phyloP scores from a whole-genome alignment of 2,113 vertebrate species.

The Camarhynchus parvulus region DNA sequence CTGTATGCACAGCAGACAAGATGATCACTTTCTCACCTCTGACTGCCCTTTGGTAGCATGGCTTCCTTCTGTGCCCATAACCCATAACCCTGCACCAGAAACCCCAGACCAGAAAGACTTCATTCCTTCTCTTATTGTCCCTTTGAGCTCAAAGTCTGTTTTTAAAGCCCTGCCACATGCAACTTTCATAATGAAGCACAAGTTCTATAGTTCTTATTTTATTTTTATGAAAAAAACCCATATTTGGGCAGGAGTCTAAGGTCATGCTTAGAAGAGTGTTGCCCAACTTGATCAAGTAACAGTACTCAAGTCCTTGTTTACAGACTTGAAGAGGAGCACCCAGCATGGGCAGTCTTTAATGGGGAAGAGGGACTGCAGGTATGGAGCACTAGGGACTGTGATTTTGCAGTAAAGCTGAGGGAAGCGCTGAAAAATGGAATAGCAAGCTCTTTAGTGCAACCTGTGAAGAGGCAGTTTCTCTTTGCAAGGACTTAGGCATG shows the following conservation, averaged over 20 bases:
- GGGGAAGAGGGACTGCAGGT: neutral
- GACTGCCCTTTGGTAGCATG: neutral
- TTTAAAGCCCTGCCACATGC: neutral
- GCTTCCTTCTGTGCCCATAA: neutral
- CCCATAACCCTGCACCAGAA: neutral
- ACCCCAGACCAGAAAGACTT: neutral
- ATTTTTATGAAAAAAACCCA: neutral
- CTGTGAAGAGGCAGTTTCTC: neutral
- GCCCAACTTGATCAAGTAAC: neutral
- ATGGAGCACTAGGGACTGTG: neutral
- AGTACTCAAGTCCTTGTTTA: neutral
- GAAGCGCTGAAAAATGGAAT: neutral
- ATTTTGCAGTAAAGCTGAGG: neutral
- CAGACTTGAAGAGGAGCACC: neutral
- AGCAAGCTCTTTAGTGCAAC: neutral
- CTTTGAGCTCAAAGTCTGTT: neutral
- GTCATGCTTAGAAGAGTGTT: neutral
- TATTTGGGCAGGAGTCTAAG: neutral
- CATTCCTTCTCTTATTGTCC: neutral
- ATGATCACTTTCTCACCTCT: neutral
- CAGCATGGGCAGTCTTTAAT: neutral
- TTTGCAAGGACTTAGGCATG: neutral
- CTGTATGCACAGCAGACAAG: neutral
- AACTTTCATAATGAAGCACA: neutral
- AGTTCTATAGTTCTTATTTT: neutral